A percentile compares a stretch with the other conserved stretches of the same genome.
Evolutionary conservation across 2,113 vertebrate genomes (phyloP).

Genomic region (Pollimyrus isidori): DNA sequence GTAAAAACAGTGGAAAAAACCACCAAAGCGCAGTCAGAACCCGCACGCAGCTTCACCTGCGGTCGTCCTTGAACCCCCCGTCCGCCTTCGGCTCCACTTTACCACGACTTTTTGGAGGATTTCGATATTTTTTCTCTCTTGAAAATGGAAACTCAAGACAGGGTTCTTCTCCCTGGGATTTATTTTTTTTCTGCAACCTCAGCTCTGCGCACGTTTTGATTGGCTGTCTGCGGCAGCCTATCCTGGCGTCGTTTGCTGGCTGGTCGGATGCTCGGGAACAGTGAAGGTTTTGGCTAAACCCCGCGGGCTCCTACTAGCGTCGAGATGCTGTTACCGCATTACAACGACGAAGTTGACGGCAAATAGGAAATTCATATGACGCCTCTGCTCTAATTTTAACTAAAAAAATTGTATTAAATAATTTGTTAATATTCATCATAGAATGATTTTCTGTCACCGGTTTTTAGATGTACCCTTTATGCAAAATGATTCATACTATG

Average conservation of each 20-base stretch:
- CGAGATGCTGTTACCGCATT: not conserved
- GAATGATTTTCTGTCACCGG: not conserved
- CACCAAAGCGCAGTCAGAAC: constrained; percentile 2
- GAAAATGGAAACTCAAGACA: constrained; percentile 34
- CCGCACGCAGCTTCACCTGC: not conserved
- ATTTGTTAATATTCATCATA: not conserved
- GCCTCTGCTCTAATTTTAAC: not conserved
- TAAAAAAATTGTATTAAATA: not conserved
- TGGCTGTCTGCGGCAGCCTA: constrained; percentile 54
- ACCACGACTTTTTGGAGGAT: constrained; percentile 41
- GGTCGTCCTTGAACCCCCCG: constrained; percentile 15
- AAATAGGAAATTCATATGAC: not conserved
- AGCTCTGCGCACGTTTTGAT: constrained; percentile 48
- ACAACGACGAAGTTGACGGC: not conserved
- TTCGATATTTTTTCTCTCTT: constrained; percentile 15
- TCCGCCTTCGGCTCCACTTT: constrained; percentile 34
- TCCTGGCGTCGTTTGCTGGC: constrained; percentile 38
- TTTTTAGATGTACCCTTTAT: not conserved
- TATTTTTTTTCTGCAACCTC: constrained; percentile 42
- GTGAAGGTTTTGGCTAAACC: not conserved
- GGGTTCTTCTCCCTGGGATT: constrained; percentile 36
- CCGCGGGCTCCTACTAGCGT: constrained; percentile 42
- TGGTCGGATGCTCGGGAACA: constrained; percentile 22
- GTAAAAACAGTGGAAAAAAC: constrained; percentile 20
- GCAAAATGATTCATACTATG: not conserved